These are phyloP conservation scores for Ophiodon elongatus DNA, from an alignment of 2,113 vertebrate genomes.

Conservation along the genomic window DNA sequence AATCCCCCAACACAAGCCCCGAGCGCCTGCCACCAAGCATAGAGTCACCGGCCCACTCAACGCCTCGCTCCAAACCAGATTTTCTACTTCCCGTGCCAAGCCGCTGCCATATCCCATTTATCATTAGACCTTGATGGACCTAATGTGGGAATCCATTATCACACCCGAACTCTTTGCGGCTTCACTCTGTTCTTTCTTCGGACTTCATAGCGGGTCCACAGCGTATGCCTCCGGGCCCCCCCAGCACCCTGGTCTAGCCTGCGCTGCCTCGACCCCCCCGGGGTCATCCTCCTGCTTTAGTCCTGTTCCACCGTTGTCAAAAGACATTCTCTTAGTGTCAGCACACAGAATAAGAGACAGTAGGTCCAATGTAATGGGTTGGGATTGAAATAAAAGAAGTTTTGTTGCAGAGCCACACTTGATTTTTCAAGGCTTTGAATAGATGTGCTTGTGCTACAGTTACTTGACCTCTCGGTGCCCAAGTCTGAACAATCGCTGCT, in stretches of 20 bases:
- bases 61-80: slow-evolving; percentile 62
- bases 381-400: slow-evolving; percentile 60
- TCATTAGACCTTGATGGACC: slow-evolving; percentile 64
- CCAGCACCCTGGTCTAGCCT: slow-evolving; percentile 20
- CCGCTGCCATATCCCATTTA: slow-evolving; percentile 75
- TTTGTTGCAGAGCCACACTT: slow-evolving; percentile 67
- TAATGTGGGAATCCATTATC: slow-evolving; percentile 78
- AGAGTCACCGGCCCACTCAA: slow-evolving; percentile 45
- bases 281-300: slow-evolving; percentile 64
- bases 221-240: slow-evolving; percentile 45
- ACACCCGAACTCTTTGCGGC: slow-evolving; percentile 49
- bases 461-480: slow-evolving; percentile 62
- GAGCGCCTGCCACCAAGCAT: slow-evolving; percentile 51
- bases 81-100: slow-evolving; percentile 65
- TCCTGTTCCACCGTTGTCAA: slow-evolving; percentile 72
- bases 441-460: slow-evolving; percentile 69
- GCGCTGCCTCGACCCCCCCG: slow-evolving; percentile 9
- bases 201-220: slow-evolving; percentile 40
- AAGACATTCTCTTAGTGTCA: slow-evolving; percentile 67
- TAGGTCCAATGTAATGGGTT: slow-evolving; percentile 54
- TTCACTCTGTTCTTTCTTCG: slow-evolving; percentile 48
- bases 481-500: slow-evolving; percentile 56
- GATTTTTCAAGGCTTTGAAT: slow-evolving; percentile 72
- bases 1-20: slow-evolving; percentile 61
- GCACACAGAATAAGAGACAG: slow-evolving; percentile 55